Evolutionary conservation across 2,797 vertebrate genomes (phyloP).

Genomic region (Eurystomus glaucurus): DNA sequence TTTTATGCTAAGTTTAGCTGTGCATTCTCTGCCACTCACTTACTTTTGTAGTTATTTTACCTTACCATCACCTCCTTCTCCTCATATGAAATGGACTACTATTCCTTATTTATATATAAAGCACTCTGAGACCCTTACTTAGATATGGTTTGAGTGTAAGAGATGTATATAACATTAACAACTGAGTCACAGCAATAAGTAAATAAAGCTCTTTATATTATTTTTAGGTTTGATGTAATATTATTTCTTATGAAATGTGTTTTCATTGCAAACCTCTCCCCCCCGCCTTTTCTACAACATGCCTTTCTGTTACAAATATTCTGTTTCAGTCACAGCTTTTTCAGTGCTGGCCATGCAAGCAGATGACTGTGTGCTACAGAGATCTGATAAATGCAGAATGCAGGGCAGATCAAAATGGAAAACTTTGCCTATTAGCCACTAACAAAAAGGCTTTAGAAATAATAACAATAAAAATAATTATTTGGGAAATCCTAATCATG

Average conservation of each 20-base stretch:
- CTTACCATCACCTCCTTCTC: not conserved
- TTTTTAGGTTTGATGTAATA: not conserved
- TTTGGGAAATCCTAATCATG: not conserved
- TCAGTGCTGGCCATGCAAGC: accelerated
- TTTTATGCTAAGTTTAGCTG: not conserved
- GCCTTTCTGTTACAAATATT: not conserved
- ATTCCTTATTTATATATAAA: not conserved
- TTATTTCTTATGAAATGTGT: not conserved
- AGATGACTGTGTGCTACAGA: not conserved
- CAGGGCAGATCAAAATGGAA: not conserved
- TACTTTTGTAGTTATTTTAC: not conserved
- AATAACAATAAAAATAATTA: not conserved
- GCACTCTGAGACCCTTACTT: not conserved
- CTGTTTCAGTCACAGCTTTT: not conserved
- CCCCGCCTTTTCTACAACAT: accelerated
- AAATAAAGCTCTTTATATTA: not conserved
- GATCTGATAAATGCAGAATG: not conserved
- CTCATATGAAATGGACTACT: not conserved
- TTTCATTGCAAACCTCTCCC: not conserved
- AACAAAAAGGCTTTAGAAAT: not conserved
- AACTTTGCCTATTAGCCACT: not conserved
- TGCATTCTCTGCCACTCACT: not conserved
- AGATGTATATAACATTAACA: not conserved
- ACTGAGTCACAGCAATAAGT: not conserved
- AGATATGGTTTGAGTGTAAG: not conserved